Percentiles rank a stretch among this genome's conserved stretches.
phyloP scores from a whole-genome alignment of 2,888 invertebrate species.

The Tipula helvola region DNA sequence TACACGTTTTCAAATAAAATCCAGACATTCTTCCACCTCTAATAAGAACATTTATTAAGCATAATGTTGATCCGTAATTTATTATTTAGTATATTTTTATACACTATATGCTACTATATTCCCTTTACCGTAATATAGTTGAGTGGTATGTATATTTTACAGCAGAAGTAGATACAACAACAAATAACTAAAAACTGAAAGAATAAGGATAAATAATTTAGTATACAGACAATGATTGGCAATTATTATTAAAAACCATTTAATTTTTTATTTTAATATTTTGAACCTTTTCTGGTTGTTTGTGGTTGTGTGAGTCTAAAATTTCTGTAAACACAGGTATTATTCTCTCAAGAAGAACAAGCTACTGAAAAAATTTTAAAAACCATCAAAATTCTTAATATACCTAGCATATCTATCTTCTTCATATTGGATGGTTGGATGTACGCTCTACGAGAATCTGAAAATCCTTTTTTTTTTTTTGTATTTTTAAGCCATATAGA shows the following conservation, averaged over 20 bases:
- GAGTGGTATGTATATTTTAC: neutral
- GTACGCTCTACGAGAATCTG: neutral
- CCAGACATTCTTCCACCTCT: neutral
- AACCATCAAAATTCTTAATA: neutral
- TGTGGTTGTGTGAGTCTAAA: neutral
- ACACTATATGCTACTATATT: neutral
- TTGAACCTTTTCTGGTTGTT: neutral
- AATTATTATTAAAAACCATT: neutral
- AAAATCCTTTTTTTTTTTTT: neutral
- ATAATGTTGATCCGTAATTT: neutral
- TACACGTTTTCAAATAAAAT: neutral
- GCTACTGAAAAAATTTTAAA: neutral
- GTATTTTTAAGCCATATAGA: neutral
- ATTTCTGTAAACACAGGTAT: no score
- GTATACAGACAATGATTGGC: neutral
- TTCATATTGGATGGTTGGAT: neutral
- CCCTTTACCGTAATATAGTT: neutral
- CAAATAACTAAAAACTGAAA: neutral
- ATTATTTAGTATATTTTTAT: neutral
- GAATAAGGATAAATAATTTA: neutral
- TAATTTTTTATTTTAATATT: neutral
- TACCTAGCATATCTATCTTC: neutral
- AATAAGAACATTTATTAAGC: neutral
- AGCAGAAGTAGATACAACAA: neutral
- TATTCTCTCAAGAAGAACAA: neutral